Evolutionary conservation across 2,113 vertebrate genomes (phyloP), one percentile per base, ranked within the genome.

Genomic region (Apodemus sylvaticus): DNA sequence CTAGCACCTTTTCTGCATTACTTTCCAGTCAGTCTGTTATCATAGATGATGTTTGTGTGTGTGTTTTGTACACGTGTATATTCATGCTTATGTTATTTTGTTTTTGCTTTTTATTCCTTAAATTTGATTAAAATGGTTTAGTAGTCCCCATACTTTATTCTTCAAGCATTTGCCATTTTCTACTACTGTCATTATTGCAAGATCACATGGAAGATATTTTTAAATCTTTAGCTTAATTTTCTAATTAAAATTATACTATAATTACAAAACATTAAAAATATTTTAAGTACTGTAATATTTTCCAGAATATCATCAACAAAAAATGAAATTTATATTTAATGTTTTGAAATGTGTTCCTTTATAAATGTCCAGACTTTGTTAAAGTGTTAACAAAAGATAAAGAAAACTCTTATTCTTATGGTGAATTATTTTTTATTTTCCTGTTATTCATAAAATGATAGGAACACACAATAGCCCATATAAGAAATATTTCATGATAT

Each of bases 111-210:
- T n/a, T n/a, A n/a, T n/a, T n/a, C n/a, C n/a, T n/a, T n/a, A n/a
- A n/a, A n/a, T n/a, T n/a, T n/a, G n/a, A n/a, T n/a, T n/a, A n/a
- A n/a, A n/a, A n/a, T n/a, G n/a, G n/a, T n/a, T n/a, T n/a, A n/a
- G n/a, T n/a, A n/a, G n/a, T n/a, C n/a, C n/a, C n/a, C n/a, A n/a
- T n/a, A n/a, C n/a, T 58, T n/a, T 0, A 26, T 34, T 39, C 11
- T 24, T 7, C 4, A 9, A 39, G 1, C 1, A 13, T 13, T 3
- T 39, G n/a, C 6, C 22, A 42, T 16, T 58, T 5, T 60, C n/a
- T n/a, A n/a, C 4, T 81, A 24, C 36, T 83, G 12, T 26, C 12
- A 42, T 55, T 29, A 14, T 42, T 16, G 55, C 14, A 51, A 83
- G 22, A 62, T 9, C 6, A 16, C 22, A 83, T 8, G 22, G 53